A percentile compares a stretch with the other conserved stretches of the same genome.
Evolutionary conservation across 2,888 invertebrate genomes (phyloP).

Genomic region (Hydropsyche betteni): DNA sequence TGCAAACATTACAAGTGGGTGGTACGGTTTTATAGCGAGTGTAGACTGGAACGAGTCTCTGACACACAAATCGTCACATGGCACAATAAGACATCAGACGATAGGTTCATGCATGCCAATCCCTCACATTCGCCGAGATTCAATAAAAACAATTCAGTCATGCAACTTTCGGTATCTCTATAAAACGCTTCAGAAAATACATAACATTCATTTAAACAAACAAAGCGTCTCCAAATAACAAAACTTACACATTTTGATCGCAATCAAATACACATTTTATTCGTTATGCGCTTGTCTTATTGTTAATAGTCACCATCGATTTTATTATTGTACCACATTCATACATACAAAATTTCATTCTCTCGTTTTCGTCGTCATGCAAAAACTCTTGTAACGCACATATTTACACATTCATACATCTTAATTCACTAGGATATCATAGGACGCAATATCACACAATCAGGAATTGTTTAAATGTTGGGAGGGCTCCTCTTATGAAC

Average conservation of each 20-base stretch:
- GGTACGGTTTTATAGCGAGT: slow-evolving; percentile 48
- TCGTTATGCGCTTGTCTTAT: slow-evolving; percentile 46
- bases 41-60: slow-evolving; percentile 43
- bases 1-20: slow-evolving; percentile 44
- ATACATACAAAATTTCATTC: slow-evolving; percentile 41
- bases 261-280: slow-evolving; percentile 45
- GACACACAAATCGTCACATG: slow-evolving; percentile 45
- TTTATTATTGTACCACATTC: slow-evolving; percentile 46
- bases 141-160: slow-evolving; percentile 46
- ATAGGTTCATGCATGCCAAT: slow-evolving; percentile 39
- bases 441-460: slow-evolving; percentile 53
- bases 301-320: slow-evolving; percentile 52
- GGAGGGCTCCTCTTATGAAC: slow-evolving; percentile 52
- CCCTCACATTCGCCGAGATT: slow-evolving; percentile 47
- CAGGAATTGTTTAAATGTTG: slow-evolving; percentile 52
- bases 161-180: slow-evolving; percentile 46
- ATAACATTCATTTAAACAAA: slow-evolving; percentile 50
- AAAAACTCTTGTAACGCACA: slow-evolving; percentile 44
- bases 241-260: slow-evolving; percentile 38
- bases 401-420: slow-evolving; percentile 50
- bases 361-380: slow-evolving; percentile 43
- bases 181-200: slow-evolving; percentile 52
- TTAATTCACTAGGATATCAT: slow-evolving; percentile 52
- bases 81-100: slow-evolving; percentile 48
- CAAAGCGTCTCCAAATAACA: slow-evolving; percentile 44